Evolutionary conservation across 2,888 invertebrate genomes (phyloP).

Genomic region (Dasysyrphus tricinctus): DNA sequence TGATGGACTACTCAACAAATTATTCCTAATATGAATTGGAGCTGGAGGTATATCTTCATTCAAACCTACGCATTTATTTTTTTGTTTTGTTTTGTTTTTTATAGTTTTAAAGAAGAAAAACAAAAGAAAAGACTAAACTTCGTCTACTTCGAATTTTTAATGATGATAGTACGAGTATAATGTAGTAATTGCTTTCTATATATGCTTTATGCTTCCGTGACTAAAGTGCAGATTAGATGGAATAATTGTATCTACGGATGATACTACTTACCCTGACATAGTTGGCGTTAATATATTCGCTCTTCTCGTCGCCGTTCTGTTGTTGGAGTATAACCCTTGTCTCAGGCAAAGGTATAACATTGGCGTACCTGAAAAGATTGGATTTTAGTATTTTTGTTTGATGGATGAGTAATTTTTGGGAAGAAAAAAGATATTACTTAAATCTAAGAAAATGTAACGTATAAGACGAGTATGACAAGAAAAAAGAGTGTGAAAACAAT

Average conservation of each 20-base stretch:
- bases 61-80: constrained; percentile 29
- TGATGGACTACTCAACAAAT: constrained; percentile 24
- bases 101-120: neutral
- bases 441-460: constrained; percentile 3
- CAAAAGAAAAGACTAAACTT: neutral
- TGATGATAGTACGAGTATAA: constrained; percentile 23
- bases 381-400: constrained; percentile 13
- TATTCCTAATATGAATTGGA: neutral
- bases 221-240: constrained; percentile 67
- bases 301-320: constrained; percentile 89
- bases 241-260: constrained; percentile 50
- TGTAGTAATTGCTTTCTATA: constrained; percentile 55
- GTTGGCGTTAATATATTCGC: constrained; percentile 97
- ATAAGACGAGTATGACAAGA: neutral
- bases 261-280: constrained; percentile 90
- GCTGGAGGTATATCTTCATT: neutral
- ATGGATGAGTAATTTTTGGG: constrained; percentile 31
- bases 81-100: constrained; percentile 9
- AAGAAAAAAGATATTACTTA: neutral
- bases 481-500: constrained; percentile 2
- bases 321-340: constrained; percentile 91
- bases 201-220: constrained; percentile 74
- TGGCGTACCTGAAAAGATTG: constrained; percentile 88
- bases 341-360: constrained; percentile 96
- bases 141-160: constrained; percentile 12